Evolutionary conservation across 2,888 invertebrate species (phyloP).

Genomic region (Melinaea marsaeus): DNA sequence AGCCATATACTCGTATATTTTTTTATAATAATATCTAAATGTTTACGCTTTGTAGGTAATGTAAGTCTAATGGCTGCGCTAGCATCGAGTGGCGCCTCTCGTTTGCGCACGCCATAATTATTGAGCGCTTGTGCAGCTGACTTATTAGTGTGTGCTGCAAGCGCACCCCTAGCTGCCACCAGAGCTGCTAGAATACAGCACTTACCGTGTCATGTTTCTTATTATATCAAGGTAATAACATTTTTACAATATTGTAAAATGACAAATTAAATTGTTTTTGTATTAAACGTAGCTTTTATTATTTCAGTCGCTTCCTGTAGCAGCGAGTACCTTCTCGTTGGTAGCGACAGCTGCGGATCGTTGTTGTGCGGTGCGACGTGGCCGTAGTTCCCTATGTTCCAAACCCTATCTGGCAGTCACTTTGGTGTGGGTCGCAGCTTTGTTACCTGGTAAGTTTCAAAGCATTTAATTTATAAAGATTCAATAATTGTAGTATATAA

Average conservation of each 20-base stretch:
- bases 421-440: slow-evolving; percentile 78
- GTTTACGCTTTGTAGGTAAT: slow-evolving; percentile 72
- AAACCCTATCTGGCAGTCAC: slow-evolving; percentile 78
- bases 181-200: slow-evolving; percentile 65
- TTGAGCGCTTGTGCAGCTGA: slow-evolving; percentile 88
- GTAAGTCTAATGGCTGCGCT: slow-evolving; percentile 81
- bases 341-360: slow-evolving; percentile 88
- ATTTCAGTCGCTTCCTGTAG: slow-evolving; percentile 84
- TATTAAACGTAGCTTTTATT: too few species aligned
- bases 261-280: too few species aligned
- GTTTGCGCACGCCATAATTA: slow-evolving; percentile 84
- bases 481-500: neutral
- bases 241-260: neutral
- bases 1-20: too few species aligned
- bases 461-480: neutral
- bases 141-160: slow-evolving; percentile 85
- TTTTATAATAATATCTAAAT: neutral
- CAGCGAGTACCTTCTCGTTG: slow-evolving; percentile 87
- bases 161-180: slow-evolving; percentile 84
- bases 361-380: slow-evolving; percentile 89
- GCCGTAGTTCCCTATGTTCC: slow-evolving; percentile 79
- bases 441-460: slow-evolving; percentile 53
- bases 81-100: slow-evolving; percentile 80
- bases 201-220: slow-evolving; percentile 71
- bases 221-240: slow-evolving; percentile 79